These are phyloP conservation scores for Drosophila fulvimacula DNA, from an alignment of 2,888 invertebrate species.

Conservation along the genomic window DNA sequence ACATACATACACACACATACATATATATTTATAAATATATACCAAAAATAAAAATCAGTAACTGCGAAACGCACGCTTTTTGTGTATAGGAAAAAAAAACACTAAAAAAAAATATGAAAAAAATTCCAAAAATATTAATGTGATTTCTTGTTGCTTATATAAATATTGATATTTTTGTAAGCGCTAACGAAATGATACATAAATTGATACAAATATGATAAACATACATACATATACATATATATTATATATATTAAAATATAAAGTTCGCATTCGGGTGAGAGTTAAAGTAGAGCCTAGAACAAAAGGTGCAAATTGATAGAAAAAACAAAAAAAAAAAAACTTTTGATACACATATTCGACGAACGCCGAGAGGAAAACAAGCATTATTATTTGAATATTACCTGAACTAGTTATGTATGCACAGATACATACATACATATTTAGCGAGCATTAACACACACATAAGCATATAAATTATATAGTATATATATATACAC, in stretches of 20 bases:
- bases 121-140: constrained; percentile 42
- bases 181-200: constrained; percentile 50
- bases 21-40: constrained; percentile 42
- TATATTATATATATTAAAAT: constrained; percentile 8
- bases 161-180: constrained; percentile 75
- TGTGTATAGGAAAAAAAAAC: constrained; percentile 64
- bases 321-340: constrained; percentile 19
- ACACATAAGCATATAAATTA: constrained; percentile 18
- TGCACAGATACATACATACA: neutral
- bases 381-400: constrained; percentile 28
- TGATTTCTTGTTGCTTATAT: constrained; percentile 81
- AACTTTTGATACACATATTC: constrained; percentile 56
- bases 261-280: constrained; percentile 15
- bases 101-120: constrained; percentile 5
- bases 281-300: constrained; percentile 10
- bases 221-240: constrained; percentile 13
- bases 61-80: constrained; percentile 74
- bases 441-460: constrained; percentile 21
- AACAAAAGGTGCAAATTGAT: constrained; percentile 31
- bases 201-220: constrained; percentile 17
- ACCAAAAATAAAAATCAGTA: constrained; percentile 25
- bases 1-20: constrained; percentile 41
- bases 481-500: constrained; percentile 15
- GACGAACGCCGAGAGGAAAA: constrained; percentile 18
- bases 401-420: constrained; percentile 7